Evolutionary conservation across 2,797 vertebrate species (phyloP).

Genomic region (Ambastaia sidthimunki): DNA sequence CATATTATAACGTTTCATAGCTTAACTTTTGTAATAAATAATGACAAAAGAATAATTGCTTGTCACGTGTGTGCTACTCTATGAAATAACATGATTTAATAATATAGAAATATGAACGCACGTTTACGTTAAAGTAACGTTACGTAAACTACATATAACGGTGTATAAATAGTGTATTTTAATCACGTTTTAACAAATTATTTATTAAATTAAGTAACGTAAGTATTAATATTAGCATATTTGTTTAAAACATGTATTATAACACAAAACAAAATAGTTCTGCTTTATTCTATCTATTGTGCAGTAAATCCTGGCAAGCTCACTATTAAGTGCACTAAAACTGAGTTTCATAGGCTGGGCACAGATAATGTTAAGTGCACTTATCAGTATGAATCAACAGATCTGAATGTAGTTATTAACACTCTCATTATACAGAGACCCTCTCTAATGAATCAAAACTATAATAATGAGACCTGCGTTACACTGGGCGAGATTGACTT

Average conservation of each 20-base stretch:
- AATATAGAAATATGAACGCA: no score
- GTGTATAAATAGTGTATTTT: background rate
- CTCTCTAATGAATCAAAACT: background rate
- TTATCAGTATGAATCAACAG: constrained; percentile 51
- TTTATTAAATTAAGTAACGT: no score
- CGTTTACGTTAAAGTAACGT: no score
- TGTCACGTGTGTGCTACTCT: no score
- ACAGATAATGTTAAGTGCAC: constrained; percentile 44
- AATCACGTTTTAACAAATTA: background rate
- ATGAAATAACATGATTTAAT: background rate
- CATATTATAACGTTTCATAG: no score
- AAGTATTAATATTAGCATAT: background rate
- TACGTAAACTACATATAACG: background rate
- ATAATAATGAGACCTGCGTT: no score
- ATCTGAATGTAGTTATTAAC: constrained; percentile 49
- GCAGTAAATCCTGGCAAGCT: constrained; percentile 6
- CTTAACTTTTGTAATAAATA: no score
- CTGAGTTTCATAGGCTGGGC: constrained; percentile 2
- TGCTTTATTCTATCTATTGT: constrained; percentile 57
- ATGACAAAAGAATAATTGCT: no score
- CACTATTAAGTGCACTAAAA: background rate
- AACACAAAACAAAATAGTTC: constrained; percentile 67
- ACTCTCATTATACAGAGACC: background rate
- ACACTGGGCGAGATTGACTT: constrained; percentile 59
- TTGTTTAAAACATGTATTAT: background rate